Base-by-base conservation (phyloP, 2,888 invertebrate species). In the Netelia melanura region DNA sequence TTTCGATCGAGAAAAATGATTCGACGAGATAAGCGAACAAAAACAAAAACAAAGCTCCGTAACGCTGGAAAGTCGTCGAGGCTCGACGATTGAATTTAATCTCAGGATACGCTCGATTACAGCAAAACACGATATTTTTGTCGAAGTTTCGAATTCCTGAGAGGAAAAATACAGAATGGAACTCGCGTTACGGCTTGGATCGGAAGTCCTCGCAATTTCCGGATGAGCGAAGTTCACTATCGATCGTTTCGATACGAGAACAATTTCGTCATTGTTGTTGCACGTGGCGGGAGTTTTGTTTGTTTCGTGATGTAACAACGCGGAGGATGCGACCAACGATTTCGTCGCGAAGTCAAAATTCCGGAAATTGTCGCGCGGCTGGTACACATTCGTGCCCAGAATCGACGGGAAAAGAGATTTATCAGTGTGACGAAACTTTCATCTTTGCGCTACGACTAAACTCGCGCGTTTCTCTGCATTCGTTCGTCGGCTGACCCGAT, bases 161-260 rank as follows among this genome's bases (percentile, higher is more conserved):
- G 30, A 30, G 30, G 6, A 5, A 48, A 48, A 48, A 48, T 5
- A 48, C 17, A 14, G 14, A 48, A 48, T 14, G 10, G 11, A 14
- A 14, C 3, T 48, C 48, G 48, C 14, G 48, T 48, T 10, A 48
- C 11, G 14, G 48, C 48, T 48, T 14, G 10, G 71, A 62, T 61
- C 81, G 81, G 84, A 84, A 72, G 84, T 77, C 5, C 11, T 48
- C 72, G 84, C 81, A 74, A 84, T 81, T 84, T 84, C 81, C 84
- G 80, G 76, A 17, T 44, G 25, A 71, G 44, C 67, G 23, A 25
- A 43, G 56, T 62, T 43, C 38, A 58, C 8, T 14, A 71, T 71
- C 65, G 65, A 71, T 76, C 64, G 30, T 58, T n/a, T 72, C 76
- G 74, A 72, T 71, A 58, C 21, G 58, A 65, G 65, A 75, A 71